Evolutionary conservation across 2,888 invertebrate genomes (phyloP), one percentile per base, ranked within the genome.

Genomic region (Sclerodermus sp.): DNA sequence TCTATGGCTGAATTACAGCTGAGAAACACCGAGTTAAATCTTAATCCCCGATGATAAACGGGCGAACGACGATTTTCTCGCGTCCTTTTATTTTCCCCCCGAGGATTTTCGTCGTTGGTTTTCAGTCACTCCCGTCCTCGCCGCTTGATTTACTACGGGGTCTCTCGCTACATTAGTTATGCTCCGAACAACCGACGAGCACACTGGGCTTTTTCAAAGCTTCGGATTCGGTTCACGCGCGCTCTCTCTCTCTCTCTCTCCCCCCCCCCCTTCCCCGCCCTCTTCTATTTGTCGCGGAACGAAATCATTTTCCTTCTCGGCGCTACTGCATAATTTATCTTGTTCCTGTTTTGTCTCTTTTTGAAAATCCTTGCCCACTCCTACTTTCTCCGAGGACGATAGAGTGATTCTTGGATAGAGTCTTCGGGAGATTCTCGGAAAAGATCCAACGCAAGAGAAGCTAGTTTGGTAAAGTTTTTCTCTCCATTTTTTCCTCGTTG

Each of bases 21-120:
- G 39, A 29, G 42, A 34, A 34, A 49, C 41, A 29, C 42, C 44
- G 53, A 60, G 49, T 49, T 42, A 39, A 47, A 42, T 45, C 42
- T 53, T 55, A 59, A 60, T 55, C 51, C 53, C 14, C 47, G 41
- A 23, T 56, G 62, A 61, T 62, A 41, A 39, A 61, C 51, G 58
- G 51, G 34, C 46, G 41, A 42, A 51, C 32, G 49, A 52, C 45
- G 47, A 42, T 57, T 58, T 52, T 48, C 58, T 47, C 45, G 57
- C 42, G 58, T 23, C 8, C 8, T 5, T 23, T 23, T 23, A 5
- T 8, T 23, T 23, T 23, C 23, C 3, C 23, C n/a, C n/a, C n/a
- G n/a, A n/a, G n/a, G 8, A 23, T 23, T 23, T 8, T 23, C 23
- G 23, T 23, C 23, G 3, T 23, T 23, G 23, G 23, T 36, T 44